These are phyloP conservation scores for Lutraria rhynchaena DNA, from an alignment of 1,140 invertebrate genomes.

Conservation along the genomic window DNA sequence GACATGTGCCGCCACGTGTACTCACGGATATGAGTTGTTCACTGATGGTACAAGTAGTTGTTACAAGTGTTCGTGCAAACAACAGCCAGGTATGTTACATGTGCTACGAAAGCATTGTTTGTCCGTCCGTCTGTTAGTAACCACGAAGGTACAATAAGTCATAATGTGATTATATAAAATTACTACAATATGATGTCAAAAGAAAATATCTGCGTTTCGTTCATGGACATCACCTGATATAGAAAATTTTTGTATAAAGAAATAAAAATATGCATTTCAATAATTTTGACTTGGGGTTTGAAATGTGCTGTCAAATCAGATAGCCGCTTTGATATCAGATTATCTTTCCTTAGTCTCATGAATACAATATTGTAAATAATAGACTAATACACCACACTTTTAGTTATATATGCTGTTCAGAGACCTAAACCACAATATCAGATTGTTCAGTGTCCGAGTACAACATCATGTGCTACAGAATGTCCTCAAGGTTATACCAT, in stretches of 20 bases:
- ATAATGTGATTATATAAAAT: background rate
- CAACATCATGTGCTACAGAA: background rate
- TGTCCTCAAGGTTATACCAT: slow-evolving; percentile 35
- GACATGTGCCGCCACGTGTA: slow-evolving; percentile 34
- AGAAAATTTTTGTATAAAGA: no score
- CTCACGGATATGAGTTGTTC: slow-evolving; percentile 36
- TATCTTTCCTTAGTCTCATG: no score
- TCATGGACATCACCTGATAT: no score
- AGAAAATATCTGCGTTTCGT: background rate
- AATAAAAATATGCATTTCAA: no score
- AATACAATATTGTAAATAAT: no score
- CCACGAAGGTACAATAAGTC: background rate
- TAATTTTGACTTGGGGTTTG: no score
- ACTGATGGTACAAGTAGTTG: slow-evolving; percentile 20
- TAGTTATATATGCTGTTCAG: slow-evolving; percentile 13
- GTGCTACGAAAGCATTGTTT: background rate
- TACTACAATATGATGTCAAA: background rate
- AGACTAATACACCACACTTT: no score
- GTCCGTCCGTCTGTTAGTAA: no score
- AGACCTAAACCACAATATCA: slow-evolving; percentile 22
- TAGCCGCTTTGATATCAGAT: no score
- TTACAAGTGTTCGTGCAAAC: slow-evolving; percentile 40
- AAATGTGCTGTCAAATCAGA: no score
- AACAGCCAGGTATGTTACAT: no score
- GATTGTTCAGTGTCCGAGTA: slow-evolving; percentile 30